phyloP scores from a whole-genome alignment of 2,797 vertebrate genomes.

The Argentina silus region DNA sequence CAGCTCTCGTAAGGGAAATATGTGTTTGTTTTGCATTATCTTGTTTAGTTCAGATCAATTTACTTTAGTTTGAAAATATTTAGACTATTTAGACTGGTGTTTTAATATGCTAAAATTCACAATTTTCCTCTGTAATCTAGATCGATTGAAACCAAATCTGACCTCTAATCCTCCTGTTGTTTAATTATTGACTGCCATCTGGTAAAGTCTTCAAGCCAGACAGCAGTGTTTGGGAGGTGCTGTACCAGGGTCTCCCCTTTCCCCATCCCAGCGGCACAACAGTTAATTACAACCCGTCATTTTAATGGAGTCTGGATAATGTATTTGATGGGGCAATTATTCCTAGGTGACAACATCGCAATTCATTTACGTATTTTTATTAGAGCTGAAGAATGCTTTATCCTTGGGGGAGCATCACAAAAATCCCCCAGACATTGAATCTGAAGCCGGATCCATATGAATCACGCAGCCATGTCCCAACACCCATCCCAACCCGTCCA shows the following conservation, averaged over 20 bases:
- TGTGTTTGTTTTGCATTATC: not conserved
- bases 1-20: not conserved
- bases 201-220: conserved; percentile 18
- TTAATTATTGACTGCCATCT: conserved; percentile 26
- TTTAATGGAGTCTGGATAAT: conserved; percentile 69
- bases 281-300: conserved; percentile 68
- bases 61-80: not conserved
- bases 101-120: too few species aligned
- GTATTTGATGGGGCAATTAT: conserved; percentile 72
- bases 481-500: conserved; percentile 25
- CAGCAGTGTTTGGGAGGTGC: conserved; percentile 43
- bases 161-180: not conserved
- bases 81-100: too few species aligned
- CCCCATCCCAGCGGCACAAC: conserved; percentile 48
- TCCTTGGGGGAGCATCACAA: conserved; percentile 43
- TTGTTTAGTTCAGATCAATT: not conserved
- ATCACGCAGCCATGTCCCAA: conserved; percentile 49
- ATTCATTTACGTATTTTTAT: conserved; percentile 66
- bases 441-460: conserved; percentile 45
- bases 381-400: conserved; percentile 57
- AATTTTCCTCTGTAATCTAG: too few species aligned
- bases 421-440: conserved; percentile 12
- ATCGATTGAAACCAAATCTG: too few species aligned
- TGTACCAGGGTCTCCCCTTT: conserved; percentile 40
- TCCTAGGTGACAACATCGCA: conserved; percentile 69